Conservation (phyloP, 1,140 invertebrate species). For the Philaenus spumarius region DNA sequence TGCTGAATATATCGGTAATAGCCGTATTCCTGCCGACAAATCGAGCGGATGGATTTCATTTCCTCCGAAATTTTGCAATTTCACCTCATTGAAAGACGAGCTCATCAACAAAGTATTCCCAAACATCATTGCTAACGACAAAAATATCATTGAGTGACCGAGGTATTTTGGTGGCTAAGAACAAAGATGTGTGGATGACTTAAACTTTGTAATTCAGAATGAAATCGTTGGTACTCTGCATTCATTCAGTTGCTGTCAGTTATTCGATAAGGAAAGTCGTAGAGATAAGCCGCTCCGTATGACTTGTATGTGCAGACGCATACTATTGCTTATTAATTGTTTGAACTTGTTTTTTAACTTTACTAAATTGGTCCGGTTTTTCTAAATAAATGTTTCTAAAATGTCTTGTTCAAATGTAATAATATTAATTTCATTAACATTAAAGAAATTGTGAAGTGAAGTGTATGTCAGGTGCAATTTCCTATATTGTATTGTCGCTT, state of each 20-base stretch:
- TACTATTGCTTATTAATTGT: neutral
- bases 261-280: neutral
- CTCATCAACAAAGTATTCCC: constrained; percentile 33
- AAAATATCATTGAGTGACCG: constrained; percentile 35
- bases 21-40: constrained; percentile 9
- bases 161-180: constrained; percentile 31
- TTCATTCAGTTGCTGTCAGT: neutral
- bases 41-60: constrained; percentile 3
- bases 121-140: constrained; percentile 31
- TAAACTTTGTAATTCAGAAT: no score
- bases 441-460: neutral
- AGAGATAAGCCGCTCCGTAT: neutral
- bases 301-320: neutral
- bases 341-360: constrained; percentile 1
- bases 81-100: constrained; percentile 19
- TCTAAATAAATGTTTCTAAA: no score
- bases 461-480: neutral
- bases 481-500: neutral
- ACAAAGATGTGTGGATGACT: constrained; percentile 11
- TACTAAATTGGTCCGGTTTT: no score
- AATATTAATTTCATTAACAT: neutral
- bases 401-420: neutral
- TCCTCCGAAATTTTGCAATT: constrained; percentile 18
- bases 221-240: no score
- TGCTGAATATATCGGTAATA: constrained; percentile 26